Conservation (phyloP, 2,888 invertebrate species). For the Oxyteleia sp. region DNA sequence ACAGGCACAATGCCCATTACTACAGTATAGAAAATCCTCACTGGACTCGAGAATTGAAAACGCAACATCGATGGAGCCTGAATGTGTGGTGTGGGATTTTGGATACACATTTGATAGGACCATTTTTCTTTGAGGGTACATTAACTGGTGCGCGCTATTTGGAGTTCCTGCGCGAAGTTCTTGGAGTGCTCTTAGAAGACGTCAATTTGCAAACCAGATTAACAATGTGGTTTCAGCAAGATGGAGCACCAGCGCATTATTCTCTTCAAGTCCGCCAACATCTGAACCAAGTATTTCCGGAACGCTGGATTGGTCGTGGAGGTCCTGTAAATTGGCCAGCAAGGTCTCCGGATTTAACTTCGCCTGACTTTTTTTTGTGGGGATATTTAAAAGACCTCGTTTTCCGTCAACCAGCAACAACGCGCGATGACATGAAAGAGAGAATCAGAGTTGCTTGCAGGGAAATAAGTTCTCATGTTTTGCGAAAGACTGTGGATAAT, state of each 20-base stretch:
- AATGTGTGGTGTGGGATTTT: slow-evolving; percentile 69
- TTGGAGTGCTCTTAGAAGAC: slow-evolving; percentile 58
- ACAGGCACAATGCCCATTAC: slow-evolving; percentile 78
- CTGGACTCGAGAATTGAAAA: slow-evolving; percentile 71
- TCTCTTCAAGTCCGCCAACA: slow-evolving; percentile 49
- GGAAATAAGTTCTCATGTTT: neutral
- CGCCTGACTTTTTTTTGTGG: slow-evolving; percentile 49
- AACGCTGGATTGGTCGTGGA: slow-evolving; percentile 57
- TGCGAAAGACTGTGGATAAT: slow-evolving; percentile 9
- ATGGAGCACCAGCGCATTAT: slow-evolving; percentile 78
- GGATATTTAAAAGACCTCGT: slow-evolving; percentile 50
- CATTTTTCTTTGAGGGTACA: slow-evolving; percentile 71
- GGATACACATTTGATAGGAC: slow-evolving; percentile 63
- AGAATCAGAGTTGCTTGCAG: slow-evolving; percentile 35
- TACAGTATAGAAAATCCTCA: slow-evolving; percentile 78
- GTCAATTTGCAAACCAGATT: slow-evolving; percentile 49
- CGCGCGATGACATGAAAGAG: slow-evolving; percentile 33
- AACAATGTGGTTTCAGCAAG: slow-evolving; percentile 68
- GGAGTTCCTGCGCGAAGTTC: slow-evolving; percentile 68
- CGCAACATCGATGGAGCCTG: slow-evolving; percentile 75
- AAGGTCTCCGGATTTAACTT: slow-evolving; percentile 49
- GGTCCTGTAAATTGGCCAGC: slow-evolving; percentile 48
- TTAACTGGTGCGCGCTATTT: slow-evolving; percentile 71
- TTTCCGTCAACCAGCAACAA: slow-evolving; percentile 36
- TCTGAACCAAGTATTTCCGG: slow-evolving; percentile 44